Base-by-base conservation (phyloP, 2,113 vertebrate species). In the western clawed frog (Xenopus tropicalis) region DNA sequence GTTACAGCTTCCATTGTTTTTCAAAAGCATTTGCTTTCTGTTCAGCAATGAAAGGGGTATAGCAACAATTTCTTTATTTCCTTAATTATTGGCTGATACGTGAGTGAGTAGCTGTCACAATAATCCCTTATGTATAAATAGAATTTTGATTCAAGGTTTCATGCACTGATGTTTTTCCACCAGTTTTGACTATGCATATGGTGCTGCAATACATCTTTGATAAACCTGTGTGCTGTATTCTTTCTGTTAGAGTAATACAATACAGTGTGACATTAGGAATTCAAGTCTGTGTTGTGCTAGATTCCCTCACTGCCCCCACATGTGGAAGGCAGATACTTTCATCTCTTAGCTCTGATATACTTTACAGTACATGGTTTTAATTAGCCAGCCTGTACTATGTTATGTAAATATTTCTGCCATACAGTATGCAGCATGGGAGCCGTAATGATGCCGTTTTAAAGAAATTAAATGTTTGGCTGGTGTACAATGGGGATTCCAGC, bases 381-480 rank as follows among this genome's bases (percentile, higher is more conserved):
- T 76, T 76, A 76, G 58, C 48, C 24, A 69, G 73, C 17, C 59
- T 23, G 58, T 48, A 54, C 73, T 76, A 63, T 69, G 66, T 57
- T 69, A 76, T 69, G 73, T 69, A 69, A 76, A 76, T 76, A 76
- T 76, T 69, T 69, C 66, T 57, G 56, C 61, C 48, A 44, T 76
- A 48, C 37, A 69, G 73, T 69, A 59, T 76, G 73, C 66, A 69
- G 66, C 73, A 76, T 76, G 73, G 73, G 66, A 76, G 59, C 73
- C 69, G 46, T 69, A 76, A 76, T 62, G 48, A 69, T 54, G 66
- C 66, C 62, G 66, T 63, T 76, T 69, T 76, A 76, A 63, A 48
- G 66, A 76, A 69, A 76, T 76, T 69, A 76, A 76, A 69, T 69
- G 73, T 69, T 76, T 76, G 64, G 66, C 73, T 69, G 73, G 46